Base-by-base conservation (phyloP, 2,113 vertebrate species). In the Rhinoderma darwinii region DNA sequence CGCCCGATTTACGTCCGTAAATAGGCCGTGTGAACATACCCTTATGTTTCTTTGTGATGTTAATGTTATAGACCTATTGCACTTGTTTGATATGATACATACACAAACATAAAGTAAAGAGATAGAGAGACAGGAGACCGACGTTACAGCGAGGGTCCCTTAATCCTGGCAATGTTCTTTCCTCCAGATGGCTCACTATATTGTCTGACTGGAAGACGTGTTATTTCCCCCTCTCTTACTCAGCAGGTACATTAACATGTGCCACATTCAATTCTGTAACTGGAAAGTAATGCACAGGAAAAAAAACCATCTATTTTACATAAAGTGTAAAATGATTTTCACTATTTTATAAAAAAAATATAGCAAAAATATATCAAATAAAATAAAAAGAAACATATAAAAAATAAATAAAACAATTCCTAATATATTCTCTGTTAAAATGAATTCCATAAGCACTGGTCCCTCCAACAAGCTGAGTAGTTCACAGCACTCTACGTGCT, bases 131-230 rank as follows among this genome's bases (percentile, higher is more conserved):
- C 32, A 37, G 66, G 30, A 32, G 11, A 17, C 3, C 30, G 14
- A 17, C 1, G 17, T 20, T 70, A 37, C 66, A 37, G 30, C 8
- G 32, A 70, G 66, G 66, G 66, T 32, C 37, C 18, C 27, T 35
- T 18, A 9, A 30, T 77, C 75, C 35, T 77, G 75, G 75, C 75
- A 32, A 9, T 51, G 75, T 3, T 20, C 7, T 3, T 22, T 11
- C 44, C 30, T 77, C 75, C 75, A 77, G 75, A 77, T 77, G 75
- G 75, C 75, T 32, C 27, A 9, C 75, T 51, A 51, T 32, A 77
- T 43, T 35, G 35, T 44, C 73, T 75, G 39, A 44, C 43, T 75
- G n/a, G 27, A 32, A 18, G 75, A 32, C 75, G 9, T 50, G 47
- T 77, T 32, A 77, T 77, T 77, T 77, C 47, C 51, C 75, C 44